Evolutionary conservation across 2,797 vertebrate genomes (phyloP).

Genomic region (Megaceryle alcyon): DNA sequence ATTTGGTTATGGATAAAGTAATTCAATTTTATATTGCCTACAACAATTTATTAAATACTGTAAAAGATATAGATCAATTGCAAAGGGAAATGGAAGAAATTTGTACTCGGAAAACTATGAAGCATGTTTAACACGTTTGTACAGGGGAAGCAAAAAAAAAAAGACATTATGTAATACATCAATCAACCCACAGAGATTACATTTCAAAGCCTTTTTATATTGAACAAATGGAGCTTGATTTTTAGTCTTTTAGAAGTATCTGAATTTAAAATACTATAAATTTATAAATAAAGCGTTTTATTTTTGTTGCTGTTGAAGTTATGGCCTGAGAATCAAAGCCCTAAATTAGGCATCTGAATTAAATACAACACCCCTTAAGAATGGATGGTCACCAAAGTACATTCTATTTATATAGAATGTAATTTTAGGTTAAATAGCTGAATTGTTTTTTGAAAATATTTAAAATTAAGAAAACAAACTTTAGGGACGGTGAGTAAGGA

Average conservation of each 20-base stretch:
- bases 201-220: constrained; percentile 61
- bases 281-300: constrained; percentile 71
- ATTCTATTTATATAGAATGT: constrained; percentile 42
- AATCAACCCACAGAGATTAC: constrained; percentile 47
- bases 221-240: constrained; percentile 55
- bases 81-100: constrained; percentile 57
- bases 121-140: constrained; percentile 60
- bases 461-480: constrained; percentile 44
- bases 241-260: constrained; percentile 53
- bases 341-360: constrained; percentile 49
- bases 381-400: constrained; percentile 66
- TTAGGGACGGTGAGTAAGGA: neutral
- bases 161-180: constrained; percentile 47
- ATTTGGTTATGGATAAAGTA: constrained; percentile 73
- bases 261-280: constrained; percentile 51
- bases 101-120: constrained; percentile 47
- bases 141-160: neutral
- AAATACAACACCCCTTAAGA: constrained; percentile 50
- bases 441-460: constrained; percentile 65
- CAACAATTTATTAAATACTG: constrained; percentile 73
- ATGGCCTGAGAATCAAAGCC: constrained; percentile 43
- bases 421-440: constrained; percentile 53
- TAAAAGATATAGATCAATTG: constrained; percentile 47
- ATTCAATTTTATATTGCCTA: constrained; percentile 72
- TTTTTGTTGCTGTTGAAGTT: constrained; percentile 43